Percentiles rank a stretch among this genome's conserved stretches.
These are phyloP conservation scores for Mycetomoellerius zeteki DNA, from an alignment of 1,140 invertebrate genomes.

Conservation along the genomic window DNA sequence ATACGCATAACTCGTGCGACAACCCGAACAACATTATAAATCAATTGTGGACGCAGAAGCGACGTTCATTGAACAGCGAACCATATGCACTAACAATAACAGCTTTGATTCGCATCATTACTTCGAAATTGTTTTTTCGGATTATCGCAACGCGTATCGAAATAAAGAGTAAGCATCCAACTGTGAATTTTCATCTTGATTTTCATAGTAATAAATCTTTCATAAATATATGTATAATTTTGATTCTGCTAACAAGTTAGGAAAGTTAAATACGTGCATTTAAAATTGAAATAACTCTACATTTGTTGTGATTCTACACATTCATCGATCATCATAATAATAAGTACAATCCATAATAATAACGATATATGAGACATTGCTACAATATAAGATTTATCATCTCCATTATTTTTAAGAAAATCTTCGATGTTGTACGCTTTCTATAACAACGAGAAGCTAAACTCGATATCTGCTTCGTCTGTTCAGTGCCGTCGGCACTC, in stretches of 20 bases:
- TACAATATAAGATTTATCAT: constrained; percentile 12
- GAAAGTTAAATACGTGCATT: constrained; percentile 11
- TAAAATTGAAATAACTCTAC: constrained; percentile 4
- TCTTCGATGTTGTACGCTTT: background rate
- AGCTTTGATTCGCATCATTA: constrained; percentile 6
- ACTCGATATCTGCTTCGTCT: constrained; percentile 30
- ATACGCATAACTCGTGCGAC: constrained; percentile 29
- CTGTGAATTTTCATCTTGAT: background rate
- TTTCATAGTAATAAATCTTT: constrained; percentile 7
- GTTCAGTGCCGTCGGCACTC: constrained; percentile 35
- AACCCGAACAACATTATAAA: constrained; percentile 59
- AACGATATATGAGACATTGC: background rate
- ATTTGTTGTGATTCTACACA: background rate
- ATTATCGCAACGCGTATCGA: background rate
- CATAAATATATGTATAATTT: constrained; percentile 6
- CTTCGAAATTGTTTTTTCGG: background rate
- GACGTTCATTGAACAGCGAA: constrained; percentile 23
- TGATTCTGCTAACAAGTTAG: background rate
- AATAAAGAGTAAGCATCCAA: constrained; percentile 7
- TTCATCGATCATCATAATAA: constrained; percentile 17
- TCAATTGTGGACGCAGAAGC: constrained; percentile 31
- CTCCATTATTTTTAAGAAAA: constrained; percentile 38
- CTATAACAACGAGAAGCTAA: constrained; percentile 26
- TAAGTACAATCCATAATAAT: background rate
- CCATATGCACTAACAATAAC: constrained; percentile 34